Base-by-base conservation (phyloP, 2,797 vertebrate species). In the Bradypus variegatus region DNA sequence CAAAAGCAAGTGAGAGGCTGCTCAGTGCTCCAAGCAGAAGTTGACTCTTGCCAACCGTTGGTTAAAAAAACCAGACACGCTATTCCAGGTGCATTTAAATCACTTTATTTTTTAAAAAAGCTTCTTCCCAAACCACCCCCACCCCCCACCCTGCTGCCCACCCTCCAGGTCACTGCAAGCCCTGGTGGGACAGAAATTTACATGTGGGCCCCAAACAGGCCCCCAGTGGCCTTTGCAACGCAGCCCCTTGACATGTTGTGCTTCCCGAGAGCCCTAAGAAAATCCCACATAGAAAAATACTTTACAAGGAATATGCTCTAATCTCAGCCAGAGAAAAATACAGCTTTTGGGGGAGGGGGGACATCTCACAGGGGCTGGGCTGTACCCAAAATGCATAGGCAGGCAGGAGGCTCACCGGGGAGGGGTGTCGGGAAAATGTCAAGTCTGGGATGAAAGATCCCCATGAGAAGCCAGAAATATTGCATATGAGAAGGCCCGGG, bases 291-390 rank as follows among this genome's bases (percentile, higher is more conserved):
- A 98, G 96, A 98, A 98, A 98, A 98, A 98, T 99, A 99, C 97
- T 98, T 98, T 99, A 99, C 98, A 99, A 98, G 98, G 98, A 98
- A 98, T 98, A 98, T 98, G 98, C 98, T 98, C 98, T 98, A 96
- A 97, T 98, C 96, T 97, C 96, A 98, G 98, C 98, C 98, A 97
- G 98, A 98, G 98, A 98, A 98, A 99, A 99, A 98, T 98, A 98
- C 98, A 98, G 98, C 97, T 98, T 97, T 98, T 94, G 94, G 95
- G 97, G 96, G 96, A 81, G 8, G 31, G 75, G 75, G 83, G 94
- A 97, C 97, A 97, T 96, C 95, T 98, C 97, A 96, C 96, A 96
- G 97, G 96, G 95, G 95, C 97, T 97, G 97, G 95, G 95, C 97
- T 97, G 97, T 97, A 97, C 98, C 98, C 97, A 96, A 98, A 98